These are phyloP conservation scores for Ferrisia virgata DNA, from an alignment of 2,888 invertebrate species.

Conservation along the genomic window DNA sequence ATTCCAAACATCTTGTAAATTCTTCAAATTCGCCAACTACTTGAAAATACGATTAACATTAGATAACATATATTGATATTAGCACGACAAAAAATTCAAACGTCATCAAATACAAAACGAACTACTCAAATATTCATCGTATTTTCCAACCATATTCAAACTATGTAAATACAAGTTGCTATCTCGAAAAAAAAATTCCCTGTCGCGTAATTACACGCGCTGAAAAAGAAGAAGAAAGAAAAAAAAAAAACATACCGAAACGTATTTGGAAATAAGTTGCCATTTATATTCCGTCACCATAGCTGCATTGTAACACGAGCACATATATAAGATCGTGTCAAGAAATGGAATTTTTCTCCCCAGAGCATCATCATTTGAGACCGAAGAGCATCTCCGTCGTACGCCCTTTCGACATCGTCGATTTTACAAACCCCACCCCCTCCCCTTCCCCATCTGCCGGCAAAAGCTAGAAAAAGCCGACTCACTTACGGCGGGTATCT, in stretches of 20 bases:
- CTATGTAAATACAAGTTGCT: too few relatives aligned
- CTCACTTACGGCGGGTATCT: not conserved
- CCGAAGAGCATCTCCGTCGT: not conserved
- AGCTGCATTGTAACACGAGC: not conserved
- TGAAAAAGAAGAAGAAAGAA: not conserved
- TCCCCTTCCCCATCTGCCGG: too few relatives aligned
- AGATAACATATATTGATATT: too few relatives aligned
- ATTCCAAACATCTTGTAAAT: too few relatives aligned
- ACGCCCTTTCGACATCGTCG: not conserved
- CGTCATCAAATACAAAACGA: too few relatives aligned
- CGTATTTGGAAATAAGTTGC: not conserved
- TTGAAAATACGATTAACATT: too few relatives aligned
- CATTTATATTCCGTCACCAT: slow-evolving; percentile 7
- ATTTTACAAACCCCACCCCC: not conserved
- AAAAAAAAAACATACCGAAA: not conserved
- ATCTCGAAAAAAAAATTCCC: not conserved
- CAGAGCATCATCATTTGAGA: not conserved
- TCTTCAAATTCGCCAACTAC: too few relatives aligned
- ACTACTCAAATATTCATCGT: too few relatives aligned
- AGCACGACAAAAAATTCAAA: too few relatives aligned
- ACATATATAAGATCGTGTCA: not conserved
- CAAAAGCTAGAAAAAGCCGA: not conserved
- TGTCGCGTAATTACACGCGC: not conserved
- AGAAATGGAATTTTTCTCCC: slow-evolving; percentile 13
- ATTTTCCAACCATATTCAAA: too few relatives aligned